Evolutionary conservation across 2,797 vertebrate genomes (phyloP).

Genomic region (Oreortyx pictus): DNA sequence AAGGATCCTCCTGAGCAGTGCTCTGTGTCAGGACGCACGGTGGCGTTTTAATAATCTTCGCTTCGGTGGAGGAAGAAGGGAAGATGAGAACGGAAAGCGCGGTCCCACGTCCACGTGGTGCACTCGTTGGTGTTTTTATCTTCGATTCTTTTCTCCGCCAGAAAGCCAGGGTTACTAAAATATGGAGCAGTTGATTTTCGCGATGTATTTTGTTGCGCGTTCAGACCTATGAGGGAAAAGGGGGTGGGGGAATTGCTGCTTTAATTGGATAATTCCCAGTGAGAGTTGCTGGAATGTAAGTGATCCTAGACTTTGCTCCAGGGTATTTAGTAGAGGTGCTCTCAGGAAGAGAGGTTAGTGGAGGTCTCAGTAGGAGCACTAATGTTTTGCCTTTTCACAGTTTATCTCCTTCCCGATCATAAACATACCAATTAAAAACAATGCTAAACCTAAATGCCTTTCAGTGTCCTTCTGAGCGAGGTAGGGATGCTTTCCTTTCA

Average conservation of each 20-base stretch:
- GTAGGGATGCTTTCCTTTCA: conserved; percentile 15
- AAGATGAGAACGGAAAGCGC: background rate
- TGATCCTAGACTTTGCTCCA: conserved; percentile 80
- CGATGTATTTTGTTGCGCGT: conserved; percentile 49
- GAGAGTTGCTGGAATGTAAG: conserved; percentile 77
- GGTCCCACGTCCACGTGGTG: background rate
- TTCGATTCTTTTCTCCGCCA: background rate
- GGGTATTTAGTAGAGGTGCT: conserved; percentile 77
- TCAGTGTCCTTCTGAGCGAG: conserved; percentile 35
- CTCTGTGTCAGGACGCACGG: background rate
- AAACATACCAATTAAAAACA: conserved; percentile 77
- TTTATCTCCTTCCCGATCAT: conserved; percentile 74
- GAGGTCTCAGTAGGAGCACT: conserved; percentile 75
- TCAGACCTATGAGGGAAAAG: conserved; percentile 69
- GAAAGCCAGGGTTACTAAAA: conserved; percentile 31
- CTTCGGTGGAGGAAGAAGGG: background rate
- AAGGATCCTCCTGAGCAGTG: background rate
- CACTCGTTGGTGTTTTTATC: background rate
- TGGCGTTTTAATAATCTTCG: conserved; percentile 3
- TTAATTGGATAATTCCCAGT: conserved; percentile 81
- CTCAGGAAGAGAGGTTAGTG: conserved; percentile 75
- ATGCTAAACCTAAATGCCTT: conserved; percentile 68
- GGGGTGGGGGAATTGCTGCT: conserved; percentile 72
- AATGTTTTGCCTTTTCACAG: conserved; percentile 80
- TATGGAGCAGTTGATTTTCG: conserved; percentile 31